These are phyloP conservation scores for Rhea americana DNA, from an alignment of 2,113 vertebrate genomes.

Conservation along the genomic window DNA sequence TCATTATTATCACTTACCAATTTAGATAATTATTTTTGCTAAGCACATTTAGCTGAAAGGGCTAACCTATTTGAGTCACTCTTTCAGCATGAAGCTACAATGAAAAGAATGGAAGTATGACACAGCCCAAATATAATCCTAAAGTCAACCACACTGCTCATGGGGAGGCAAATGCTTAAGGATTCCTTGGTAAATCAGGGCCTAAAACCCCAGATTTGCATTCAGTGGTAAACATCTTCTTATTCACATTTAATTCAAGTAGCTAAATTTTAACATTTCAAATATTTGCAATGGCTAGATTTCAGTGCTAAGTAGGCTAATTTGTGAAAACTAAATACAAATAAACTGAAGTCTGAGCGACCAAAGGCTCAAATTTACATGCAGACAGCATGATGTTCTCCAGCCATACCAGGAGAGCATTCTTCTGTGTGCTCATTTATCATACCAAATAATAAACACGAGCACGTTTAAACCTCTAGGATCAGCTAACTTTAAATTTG, in stretches of 20 bases:
- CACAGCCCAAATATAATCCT: not conserved
- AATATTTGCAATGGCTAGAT: not conserved
- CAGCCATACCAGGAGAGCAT: not conserved
- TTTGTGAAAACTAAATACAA: slow-evolving; percentile 30
- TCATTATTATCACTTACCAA: not conserved
- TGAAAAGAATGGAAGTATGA: not conserved
- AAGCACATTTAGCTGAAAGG: not conserved
- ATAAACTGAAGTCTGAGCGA: not conserved
- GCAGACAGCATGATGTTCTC: not conserved
- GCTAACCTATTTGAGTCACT: not conserved
- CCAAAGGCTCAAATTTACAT: slow-evolving; percentile 9
- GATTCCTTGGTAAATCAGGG: not conserved
- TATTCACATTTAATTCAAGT: fast-evolving
- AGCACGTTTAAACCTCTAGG: not conserved
- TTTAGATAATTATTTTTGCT: not conserved
- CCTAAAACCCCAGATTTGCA: not conserved
- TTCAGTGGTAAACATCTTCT: not conserved
- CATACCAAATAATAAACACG: not conserved
- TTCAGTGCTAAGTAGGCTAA: not conserved
- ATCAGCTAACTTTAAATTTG: not conserved
- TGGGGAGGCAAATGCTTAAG: not conserved
- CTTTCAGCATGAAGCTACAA: not conserved
- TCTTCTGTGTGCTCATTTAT: slow-evolving; percentile 6
- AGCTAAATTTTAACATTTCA: not conserved
- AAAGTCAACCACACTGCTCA: not conserved